These are phyloP conservation scores for Ophion costatus DNA, from an alignment of 2,888 invertebrate species.

Conservation along the genomic window DNA sequence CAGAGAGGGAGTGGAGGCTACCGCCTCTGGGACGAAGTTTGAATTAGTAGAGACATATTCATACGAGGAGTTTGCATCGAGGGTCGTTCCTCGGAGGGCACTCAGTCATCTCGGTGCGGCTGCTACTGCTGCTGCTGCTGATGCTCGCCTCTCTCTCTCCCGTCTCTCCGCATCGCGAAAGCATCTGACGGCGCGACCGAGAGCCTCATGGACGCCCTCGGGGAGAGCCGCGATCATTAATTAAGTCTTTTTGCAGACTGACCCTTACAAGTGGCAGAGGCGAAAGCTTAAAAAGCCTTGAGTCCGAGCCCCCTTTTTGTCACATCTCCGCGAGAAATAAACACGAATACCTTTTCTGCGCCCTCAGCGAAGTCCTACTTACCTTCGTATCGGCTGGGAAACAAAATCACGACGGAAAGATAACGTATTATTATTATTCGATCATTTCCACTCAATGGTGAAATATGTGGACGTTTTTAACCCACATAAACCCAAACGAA, in stretches of 20 bases:
- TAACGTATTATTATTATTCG: neutral
- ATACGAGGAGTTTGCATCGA: constrained; percentile 84
- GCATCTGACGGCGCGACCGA: constrained; percentile 64
- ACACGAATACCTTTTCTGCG: constrained; percentile 59
- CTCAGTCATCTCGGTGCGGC: constrained; percentile 83
- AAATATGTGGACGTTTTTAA: neutral
- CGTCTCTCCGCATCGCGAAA: constrained; percentile 59
- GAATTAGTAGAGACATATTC: constrained; percentile 84
- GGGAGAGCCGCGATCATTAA: constrained; percentile 81
- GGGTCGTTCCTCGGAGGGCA: constrained; percentile 84
- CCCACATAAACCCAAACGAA: neutral
- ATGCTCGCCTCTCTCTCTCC: constrained; percentile 72
- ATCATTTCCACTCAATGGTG: neutral
- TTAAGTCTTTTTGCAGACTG: constrained; percentile 83
- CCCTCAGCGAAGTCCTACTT: constrained; percentile 64
- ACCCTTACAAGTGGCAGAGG: constrained; percentile 81
- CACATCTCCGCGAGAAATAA: constrained; percentile 44
- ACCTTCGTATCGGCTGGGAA: constrained; percentile 39
- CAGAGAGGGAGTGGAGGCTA: constrained; percentile 69
- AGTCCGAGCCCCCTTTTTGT: constrained; percentile 63
- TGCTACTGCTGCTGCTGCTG: constrained; percentile 72
- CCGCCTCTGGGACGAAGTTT: constrained; percentile 83
- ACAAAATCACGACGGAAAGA: constrained; percentile 11
- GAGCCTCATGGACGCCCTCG: constrained; percentile 78
- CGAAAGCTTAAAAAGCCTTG: constrained; percentile 77